Conservation (phyloP, 2,113 vertebrate genomes). For the Notechis scutatus region DNA sequence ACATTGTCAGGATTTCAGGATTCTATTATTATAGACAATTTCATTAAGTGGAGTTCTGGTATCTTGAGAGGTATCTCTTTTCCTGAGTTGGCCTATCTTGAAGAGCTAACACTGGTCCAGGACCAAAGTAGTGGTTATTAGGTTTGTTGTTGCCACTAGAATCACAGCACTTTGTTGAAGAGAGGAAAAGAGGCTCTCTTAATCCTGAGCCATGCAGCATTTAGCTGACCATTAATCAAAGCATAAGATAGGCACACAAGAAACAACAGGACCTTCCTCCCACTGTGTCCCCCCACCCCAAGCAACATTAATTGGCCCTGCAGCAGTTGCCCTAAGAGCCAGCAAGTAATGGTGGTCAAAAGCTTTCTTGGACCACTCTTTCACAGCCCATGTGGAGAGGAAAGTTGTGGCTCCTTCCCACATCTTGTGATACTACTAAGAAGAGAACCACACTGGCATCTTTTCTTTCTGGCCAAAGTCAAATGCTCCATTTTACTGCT, state of each 20-base stretch:
- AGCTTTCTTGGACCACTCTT: not conserved
- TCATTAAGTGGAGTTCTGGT: not conserved
- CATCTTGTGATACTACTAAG: not conserved
- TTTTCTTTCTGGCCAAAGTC: not conserved
- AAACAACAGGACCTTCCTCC: not conserved
- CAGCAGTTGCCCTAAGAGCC: not conserved
- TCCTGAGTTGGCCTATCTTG: not conserved
- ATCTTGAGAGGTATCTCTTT: not conserved
- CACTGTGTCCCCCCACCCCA: not conserved
- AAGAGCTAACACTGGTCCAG: not conserved
- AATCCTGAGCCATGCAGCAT: not conserved
- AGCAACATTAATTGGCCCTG: not conserved
- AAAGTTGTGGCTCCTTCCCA: not conserved
- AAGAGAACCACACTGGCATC: not conserved
- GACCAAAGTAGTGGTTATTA: not conserved
- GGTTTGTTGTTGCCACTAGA: not conserved
- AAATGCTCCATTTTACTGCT: not conserved
- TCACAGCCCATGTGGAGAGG: not conserved
- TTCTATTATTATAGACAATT: not conserved
- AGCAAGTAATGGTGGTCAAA: not conserved
- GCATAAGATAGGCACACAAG: not conserved
- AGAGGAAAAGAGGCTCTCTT: not conserved
- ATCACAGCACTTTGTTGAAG: not conserved
- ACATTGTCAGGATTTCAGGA: not conserved
- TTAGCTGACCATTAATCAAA: not conserved